Evolutionary conservation across 2,797 vertebrate species (phyloP), one percentile per base, ranked within the genome.

Genomic region (Pelochelys cantorii): DNA sequence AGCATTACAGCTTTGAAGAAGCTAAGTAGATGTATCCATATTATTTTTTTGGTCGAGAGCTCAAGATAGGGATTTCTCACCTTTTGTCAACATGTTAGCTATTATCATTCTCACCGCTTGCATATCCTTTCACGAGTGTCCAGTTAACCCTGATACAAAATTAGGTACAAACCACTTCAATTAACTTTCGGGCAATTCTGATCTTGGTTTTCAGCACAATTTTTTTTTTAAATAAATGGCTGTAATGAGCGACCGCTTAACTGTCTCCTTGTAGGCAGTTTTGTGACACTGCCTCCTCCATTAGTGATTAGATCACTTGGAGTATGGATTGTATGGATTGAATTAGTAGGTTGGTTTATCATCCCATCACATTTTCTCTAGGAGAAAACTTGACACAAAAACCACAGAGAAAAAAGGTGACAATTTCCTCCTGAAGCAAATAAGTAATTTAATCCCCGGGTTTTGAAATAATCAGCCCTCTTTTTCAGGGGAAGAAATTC

Each of bases 271-370:
- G 23, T 6, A 84, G 91, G 71, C 15, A 22, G 37, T 91, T 96
- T 84, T 2, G 5, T 95, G 92, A 96, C 60, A 77, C 52, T 89
- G 87, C 86, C 56, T 93, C 53, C 89, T 89, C 75, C 96, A 80
- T 94, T 87, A 95, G 95, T 81, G 82, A 56, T 91, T 93, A 94
- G 82, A n/a, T 59, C 81, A 87, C 14, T 56, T 62, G 60, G 84
- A 94, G 96, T 93, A 90, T 84, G 68, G 68, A 90, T 85, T 9
- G 79, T 52, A 25, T 65, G 17, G 82, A 5, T 81, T 90, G 86
- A 96, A 90, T 94, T 94, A 93, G 93, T 74, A 94, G 71, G 75
- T 90, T 85, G 85, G 79, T 85, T 55, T 48, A 92, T 88, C 23
- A 86, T 91, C 74, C 94, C 79, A 62, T 52, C 86, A 29, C 57